Percentiles rank a stretch among this genome's conserved stretches.
phyloP scores from a whole-genome alignment of 2,888 invertebrate genomes.

The Noctua pronuba region DNA sequence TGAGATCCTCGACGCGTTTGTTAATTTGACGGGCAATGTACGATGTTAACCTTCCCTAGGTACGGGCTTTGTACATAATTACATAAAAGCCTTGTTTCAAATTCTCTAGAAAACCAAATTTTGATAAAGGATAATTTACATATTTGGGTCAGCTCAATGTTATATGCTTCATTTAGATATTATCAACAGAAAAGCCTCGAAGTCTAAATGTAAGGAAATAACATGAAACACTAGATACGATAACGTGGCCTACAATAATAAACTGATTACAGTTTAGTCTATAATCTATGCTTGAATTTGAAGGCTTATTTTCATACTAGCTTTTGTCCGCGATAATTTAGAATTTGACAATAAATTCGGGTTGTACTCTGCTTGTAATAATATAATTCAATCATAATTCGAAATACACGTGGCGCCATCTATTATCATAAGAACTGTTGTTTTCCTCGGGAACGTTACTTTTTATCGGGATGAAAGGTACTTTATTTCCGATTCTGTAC shows the following conservation, averaged over 20 bases:
- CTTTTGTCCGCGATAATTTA: too few relatives aligned
- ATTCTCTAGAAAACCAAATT: slow-evolving; percentile 56
- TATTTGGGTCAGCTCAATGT: slow-evolving; percentile 48
- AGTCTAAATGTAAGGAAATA: slow-evolving; percentile 2
- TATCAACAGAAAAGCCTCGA: slow-evolving; percentile 7
- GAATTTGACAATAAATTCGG: too few relatives aligned
- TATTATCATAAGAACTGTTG: too few relatives aligned
- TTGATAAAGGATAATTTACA: slow-evolving; percentile 46
- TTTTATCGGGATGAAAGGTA: too few relatives aligned
- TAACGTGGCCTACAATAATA: not conserved
- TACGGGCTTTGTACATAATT: slow-evolving; percentile 53
- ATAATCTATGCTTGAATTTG: slow-evolving; percentile 17
- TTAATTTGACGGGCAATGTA: slow-evolving; percentile 60
- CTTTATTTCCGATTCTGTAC: too few relatives aligned
- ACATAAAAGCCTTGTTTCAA: slow-evolving; percentile 54
- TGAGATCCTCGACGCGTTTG: slow-evolving; percentile 55
- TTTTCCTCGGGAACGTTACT: too few relatives aligned
- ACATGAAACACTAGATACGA: not conserved
- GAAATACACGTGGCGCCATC: too few relatives aligned
- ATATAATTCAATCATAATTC: too few relatives aligned
- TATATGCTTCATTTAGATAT: slow-evolving; percentile 25
- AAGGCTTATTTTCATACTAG: not conserved
- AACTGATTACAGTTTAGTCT: slow-evolving; percentile 4
- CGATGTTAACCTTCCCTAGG: slow-evolving; percentile 47
- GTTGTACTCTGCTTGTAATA: too few relatives aligned